These are phyloP conservation scores for Maniola hyperantus DNA, from an alignment of 2,888 invertebrate species.

Conservation along the genomic window DNA sequence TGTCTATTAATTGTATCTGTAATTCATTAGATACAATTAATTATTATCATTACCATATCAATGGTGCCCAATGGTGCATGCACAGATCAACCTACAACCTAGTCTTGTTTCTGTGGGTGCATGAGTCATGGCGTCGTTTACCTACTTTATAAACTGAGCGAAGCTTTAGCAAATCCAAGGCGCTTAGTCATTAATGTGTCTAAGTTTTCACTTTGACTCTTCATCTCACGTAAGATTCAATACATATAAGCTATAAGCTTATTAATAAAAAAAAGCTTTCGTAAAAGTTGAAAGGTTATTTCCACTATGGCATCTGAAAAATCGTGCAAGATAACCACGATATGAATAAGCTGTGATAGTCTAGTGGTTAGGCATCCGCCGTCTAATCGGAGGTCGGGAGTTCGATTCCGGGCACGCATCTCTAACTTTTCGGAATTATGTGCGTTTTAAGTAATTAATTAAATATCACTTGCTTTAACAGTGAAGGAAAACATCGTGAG, in stretches of 20 bases:
- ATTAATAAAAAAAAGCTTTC: not conserved
- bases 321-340: not conserved
- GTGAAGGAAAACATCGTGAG: no score
- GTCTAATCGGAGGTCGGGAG: no score
- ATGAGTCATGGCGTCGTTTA: not conserved
- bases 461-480: no score
- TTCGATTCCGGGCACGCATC: no score
- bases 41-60: no score
- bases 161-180: not conserved
- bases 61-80: not conserved
- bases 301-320: not conserved
- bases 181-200: not conserved
- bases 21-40: no score
- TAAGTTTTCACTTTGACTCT: conserved; percentile 1
- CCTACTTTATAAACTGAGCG: not conserved
- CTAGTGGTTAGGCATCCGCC: no score
- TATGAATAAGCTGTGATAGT: no score
- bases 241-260: no score
- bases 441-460: no score
- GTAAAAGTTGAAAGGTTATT: not conserved
- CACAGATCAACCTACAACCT: not conserved
- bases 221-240: not conserved
- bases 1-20: no score
- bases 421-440: no score
- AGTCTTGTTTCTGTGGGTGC: not conserved